phyloP scores from a whole-genome alignment of 2,888 invertebrate species.

The Drosophila leonis region DNA sequence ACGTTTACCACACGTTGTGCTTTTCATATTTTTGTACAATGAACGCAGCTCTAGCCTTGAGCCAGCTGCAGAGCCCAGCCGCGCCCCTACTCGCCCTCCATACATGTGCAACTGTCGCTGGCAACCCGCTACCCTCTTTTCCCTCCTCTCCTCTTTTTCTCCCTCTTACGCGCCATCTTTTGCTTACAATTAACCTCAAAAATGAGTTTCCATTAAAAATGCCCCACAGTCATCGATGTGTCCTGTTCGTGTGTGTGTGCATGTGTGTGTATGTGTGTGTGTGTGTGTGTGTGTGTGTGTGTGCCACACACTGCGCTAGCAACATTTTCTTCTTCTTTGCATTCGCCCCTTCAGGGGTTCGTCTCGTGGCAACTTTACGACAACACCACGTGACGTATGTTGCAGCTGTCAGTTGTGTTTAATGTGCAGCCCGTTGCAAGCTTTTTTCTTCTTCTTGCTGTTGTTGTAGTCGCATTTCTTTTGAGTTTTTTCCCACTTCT shows the following conservation, averaged over 20 bases:
- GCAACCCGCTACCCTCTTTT: neutral
- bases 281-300: slow-evolving; percentile 17
- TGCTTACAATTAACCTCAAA: slow-evolving; percentile 79
- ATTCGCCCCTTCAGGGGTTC: slow-evolving; percentile 27
- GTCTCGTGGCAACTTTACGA: slow-evolving; percentile 68
- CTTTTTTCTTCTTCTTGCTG: slow-evolving; percentile 4
- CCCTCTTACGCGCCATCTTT: slow-evolving; percentile 50
- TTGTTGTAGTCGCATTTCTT: slow-evolving; percentile 18
- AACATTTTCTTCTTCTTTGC: slow-evolving; percentile 38
- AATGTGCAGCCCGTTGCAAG: slow-evolving; percentile 67
- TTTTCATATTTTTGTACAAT: slow-evolving; percentile 75
- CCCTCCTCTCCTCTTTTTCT: neutral
- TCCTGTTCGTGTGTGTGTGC: slow-evolving; percentile 16
- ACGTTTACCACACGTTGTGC: slow-evolving; percentile 65
- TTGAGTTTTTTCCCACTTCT: slow-evolving; percentile 9
- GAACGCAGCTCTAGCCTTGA: slow-evolving; percentile 59
- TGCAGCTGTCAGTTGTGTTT: slow-evolving; percentile 77
- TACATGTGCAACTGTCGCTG: slow-evolving; percentile 18
- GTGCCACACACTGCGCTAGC: slow-evolving; percentile 19
- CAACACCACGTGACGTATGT: slow-evolving; percentile 78
- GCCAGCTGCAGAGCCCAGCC: slow-evolving; percentile 40
- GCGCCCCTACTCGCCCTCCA: neutral
- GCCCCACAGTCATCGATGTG: slow-evolving; percentile 76
- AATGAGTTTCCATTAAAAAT: slow-evolving; percentile 80
- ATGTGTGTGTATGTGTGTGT: slow-evolving; percentile 18